Evolutionary conservation across 2,888 invertebrate genomes (phyloP), one percentile per base, ranked within the genome.

Genomic region (Rhamphomyia laevipes): DNA sequence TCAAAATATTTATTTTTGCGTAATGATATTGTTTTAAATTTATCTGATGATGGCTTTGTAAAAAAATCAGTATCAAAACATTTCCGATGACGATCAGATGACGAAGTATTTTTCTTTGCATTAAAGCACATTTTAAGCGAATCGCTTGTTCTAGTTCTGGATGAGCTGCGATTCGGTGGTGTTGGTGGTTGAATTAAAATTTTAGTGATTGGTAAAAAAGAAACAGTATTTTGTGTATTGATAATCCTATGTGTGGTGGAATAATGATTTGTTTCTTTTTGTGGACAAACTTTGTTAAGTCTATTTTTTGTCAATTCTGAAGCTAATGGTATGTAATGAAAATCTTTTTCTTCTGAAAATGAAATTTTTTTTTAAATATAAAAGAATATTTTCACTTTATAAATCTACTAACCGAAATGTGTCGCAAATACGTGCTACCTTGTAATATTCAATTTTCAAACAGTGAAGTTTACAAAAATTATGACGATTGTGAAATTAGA

Each of bases 241-340:
- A 27, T 27, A 7, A 9, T 27, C 9, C 23, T 27, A 27, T 27
- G 23, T 7, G 23, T 27, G 23, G 23, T 27, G 23, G 23, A 7
- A 9, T 6, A 27, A 27, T 27, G 23, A 27, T 27, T 27, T 27
- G 2, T 27, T 4, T 27, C 23, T 27, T 27, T 27, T 27, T 27
- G 7, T 4, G 2, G 23, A 27, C 23, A 27, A 7, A 6, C 23
- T 13, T 35, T 21, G 21, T 41, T 4, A 18, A 13, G 21, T 73
- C 82, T 84, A 67, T 84, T 84, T 74, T 84, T 82, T 59, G 86
- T 87, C 63, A 86, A 72, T 57, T 84, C 86, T 45, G 86, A 81
- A 55, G 86, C 83, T 62, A 86, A 83, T 63, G 86, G 86, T 70
- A 84, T 82, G 70, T 86, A 87, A 74, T 87, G 86, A 66, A 86